Conservation (phyloP, 2,797 vertebrate genomes). For the Poecile montanus region DNA sequence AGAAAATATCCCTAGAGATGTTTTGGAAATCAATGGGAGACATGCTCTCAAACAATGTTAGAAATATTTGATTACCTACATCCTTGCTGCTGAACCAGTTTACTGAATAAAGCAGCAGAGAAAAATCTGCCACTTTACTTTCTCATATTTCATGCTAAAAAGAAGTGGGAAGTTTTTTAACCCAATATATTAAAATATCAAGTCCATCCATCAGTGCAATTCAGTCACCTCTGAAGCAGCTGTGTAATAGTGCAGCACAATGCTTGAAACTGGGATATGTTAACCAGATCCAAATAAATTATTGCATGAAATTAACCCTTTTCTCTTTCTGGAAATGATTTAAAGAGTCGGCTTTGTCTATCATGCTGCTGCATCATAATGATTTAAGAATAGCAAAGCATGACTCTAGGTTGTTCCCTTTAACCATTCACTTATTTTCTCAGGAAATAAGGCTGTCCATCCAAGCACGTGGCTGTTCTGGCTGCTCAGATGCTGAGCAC, state of each 20-base stretch:
- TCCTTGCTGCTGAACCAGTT: slow-evolving; percentile 11
- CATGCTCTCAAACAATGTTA: slow-evolving; percentile 49
- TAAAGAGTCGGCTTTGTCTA: background rate
- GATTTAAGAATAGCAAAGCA: background rate
- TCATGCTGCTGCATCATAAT: background rate
- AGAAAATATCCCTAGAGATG: slow-evolving; percentile 58
- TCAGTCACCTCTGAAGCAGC: slow-evolving; percentile 7
- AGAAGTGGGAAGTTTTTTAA: background rate
- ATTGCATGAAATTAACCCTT: background rate
- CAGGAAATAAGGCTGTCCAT: background rate
- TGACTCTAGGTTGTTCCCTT: background rate
- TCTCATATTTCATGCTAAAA: background rate
- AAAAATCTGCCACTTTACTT: background rate
- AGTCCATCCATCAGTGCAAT: background rate
- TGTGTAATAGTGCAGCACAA: background rate
- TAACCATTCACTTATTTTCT: background rate
- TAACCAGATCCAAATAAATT: slow-evolving; percentile 11
- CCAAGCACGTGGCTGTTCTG: background rate
- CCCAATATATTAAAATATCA: background rate
- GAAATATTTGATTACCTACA: slow-evolving; percentile 60
- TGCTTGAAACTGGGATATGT: background rate
- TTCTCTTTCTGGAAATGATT: background rate
- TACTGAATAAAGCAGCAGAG: slow-evolving; percentile 28
- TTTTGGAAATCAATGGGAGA: slow-evolving; percentile 57
- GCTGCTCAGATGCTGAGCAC: background rate